These are phyloP conservation scores for Diaperis boleti DNA, from an alignment of 2,888 invertebrate species.

Conservation along the genomic window DNA sequence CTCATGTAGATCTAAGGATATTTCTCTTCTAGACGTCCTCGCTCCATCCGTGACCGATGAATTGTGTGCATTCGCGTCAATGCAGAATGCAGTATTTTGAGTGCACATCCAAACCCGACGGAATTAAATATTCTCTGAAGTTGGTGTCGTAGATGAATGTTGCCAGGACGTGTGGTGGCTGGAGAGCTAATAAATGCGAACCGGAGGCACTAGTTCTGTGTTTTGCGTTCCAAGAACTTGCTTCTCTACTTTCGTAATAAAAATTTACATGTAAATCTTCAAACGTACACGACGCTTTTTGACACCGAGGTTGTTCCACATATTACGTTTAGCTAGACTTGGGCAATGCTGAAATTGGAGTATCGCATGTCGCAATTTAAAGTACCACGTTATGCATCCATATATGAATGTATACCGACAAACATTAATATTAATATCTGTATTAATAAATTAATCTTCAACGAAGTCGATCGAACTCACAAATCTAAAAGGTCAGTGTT, in stretches of 20 bases:
- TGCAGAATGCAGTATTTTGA: constrained; percentile 1
- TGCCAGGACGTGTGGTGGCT: not conserved
- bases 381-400: no score
- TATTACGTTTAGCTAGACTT: no score
- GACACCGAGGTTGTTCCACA: constrained; percentile 31
- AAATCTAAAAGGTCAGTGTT: no score
- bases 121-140: constrained; percentile 11
- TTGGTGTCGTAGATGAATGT: constrained; percentile 7
- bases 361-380: no score
- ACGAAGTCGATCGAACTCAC: no score
- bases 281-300: constrained; percentile 42
- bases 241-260: constrained; percentile 34
- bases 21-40: not conserved
- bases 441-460: no score
- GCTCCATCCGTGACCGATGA: not conserved
- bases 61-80: constrained; percentile 8
- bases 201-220: not conserved
- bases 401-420: no score
- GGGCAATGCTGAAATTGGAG: no score
- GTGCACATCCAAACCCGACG: not conserved
- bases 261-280: constrained; percentile 45
- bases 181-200: not conserved
- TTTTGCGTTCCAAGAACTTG: constrained; percentile 21
- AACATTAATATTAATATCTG: no score
- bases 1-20: not conserved